Base-by-base conservation (phyloP, 2,797 vertebrate genomes). In the Brotula barbata region DNA sequence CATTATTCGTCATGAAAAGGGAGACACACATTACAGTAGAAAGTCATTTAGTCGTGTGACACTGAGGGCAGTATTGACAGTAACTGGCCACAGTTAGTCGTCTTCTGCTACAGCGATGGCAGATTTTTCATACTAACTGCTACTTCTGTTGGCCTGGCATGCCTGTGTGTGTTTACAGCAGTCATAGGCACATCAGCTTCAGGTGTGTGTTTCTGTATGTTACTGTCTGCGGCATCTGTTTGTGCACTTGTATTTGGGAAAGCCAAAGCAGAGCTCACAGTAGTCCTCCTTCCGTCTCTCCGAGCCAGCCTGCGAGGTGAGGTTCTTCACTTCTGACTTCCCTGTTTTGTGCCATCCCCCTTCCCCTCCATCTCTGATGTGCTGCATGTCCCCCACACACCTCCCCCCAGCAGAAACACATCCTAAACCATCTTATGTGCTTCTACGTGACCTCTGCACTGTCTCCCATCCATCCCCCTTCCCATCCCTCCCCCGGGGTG, bases 111-210 rank as follows among this genome's bases (percentile, higher is more conserved):
- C 78, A 65, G 64, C 17, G 59, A 55, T 41, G 40, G 37, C 51
- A 54, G 58, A 48, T 37, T 60, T 56, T 68, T 68, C 50, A 57
- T n/a, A 25, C 42, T 12, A 51, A 4, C 42, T 67, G 64, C 76
- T 85, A 75, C 77, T 47, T 72, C 54, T 69, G 63, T 23, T 64
- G 53, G 51, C 58, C 66, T 41, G 73, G 75, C 63, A 44, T 22
- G 13, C 67, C 40, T 51, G 41, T 45, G 68, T 49, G 62, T 64
- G 67, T 69, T 85, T 78, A 73, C 64, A 84, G 84, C 78, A 74
- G 71, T 86, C 78, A 6, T 73, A 87, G 84, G 85, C 82, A 85
- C 86, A 72, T 80, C 58, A 78, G 55, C 10, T 7, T 60, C 46
- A 21, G 20, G 36, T 49, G 34, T 52, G 33, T 33, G 17, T 22